Base-by-base conservation (phyloP, 2,888 invertebrate genomes). In the Acanthacorydalis orientalis region DNA sequence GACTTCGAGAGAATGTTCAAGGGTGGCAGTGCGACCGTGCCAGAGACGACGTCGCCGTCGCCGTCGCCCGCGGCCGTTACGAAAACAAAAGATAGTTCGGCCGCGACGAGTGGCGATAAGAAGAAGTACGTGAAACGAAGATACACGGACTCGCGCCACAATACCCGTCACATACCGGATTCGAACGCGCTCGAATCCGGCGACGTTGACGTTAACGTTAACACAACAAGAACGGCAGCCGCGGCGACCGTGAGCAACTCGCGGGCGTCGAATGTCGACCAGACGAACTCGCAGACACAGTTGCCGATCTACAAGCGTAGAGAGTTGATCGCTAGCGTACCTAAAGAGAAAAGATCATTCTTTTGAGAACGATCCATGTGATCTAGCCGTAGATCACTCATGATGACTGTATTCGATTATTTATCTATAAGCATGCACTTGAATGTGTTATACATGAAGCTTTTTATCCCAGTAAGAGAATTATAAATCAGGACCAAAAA, bases 301-400 rank as follows among this genome's bases (percentile, higher is more conserved):
- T 67, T 69, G 51, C 74, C 75, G 46, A 75, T 83, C 15, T 87
- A 85, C 74, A 87, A 87, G 65, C 69, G 87, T 51, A 75, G 83
- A 51, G 86, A 86, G 64, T 68, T 87, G 49, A 87, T 88, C 57
- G 83, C 86, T 40, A 86, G 86, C 65, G 83, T 83, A 51, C 77
- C 73, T 15, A 47, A 47, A 42, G 47, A 47, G 7, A 47, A 47
- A 42, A 33, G 47, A 11, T 43, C 47, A 12, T 43, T 47, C 31
- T 34, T 47, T 43, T 47, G 34, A 47, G n/a, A 42, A 23, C 23
- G 23, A 6, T 23, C 23, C 6, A 6, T 23, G 23, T 23, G 23
- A 23, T 23, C 23, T 23, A 23, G 23, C 23, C 2, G 6, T 23
- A 23, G 23, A 23, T 23, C 23, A 23, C 23, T 23, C 6, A 23